Evolutionary conservation across 2,888 invertebrate species (phyloP), one percentile per base, ranked within the genome.

Genomic region (Serrognathus titanus): DNA sequence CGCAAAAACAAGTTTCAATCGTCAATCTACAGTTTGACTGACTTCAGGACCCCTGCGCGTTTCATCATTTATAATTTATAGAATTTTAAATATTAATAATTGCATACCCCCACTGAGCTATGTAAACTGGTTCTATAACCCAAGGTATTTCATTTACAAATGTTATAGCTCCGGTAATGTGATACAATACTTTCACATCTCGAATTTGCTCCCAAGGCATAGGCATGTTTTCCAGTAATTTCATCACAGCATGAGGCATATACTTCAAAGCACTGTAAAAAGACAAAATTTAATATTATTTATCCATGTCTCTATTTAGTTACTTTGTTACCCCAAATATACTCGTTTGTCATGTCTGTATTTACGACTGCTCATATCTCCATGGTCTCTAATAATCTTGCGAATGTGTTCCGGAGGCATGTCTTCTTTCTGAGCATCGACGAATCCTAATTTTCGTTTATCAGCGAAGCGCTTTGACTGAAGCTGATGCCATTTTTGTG

Each of bases 161-260:
- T 6, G 99, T 98, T 60, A 99, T 99, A 10, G 99, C 99, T 48
- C 99, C 99, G 7, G 99, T 99, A 60, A 99, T 98, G 72, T 99
- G 99, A 76, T 99, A 99, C 24, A 99, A 80, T 6, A 96, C 97
- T 79, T 94, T 93, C 0, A 97, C 97, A 77, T 99, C 99, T 60
- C 99, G 83, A 61, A 99, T 99, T 80, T 99, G 99, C 77, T 99
- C 99, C 99, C 99, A 99, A 0, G 99, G 99, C 99, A 99, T 99
- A 0, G 99, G 99, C 99, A 99, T 99, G 77, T 99, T 99, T 77
- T 99, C 99, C 58, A 99, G 78, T 1, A 99, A 84, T 74, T 99
- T 99, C 83, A 99, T 88, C 5, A 99, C 97, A 6, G 99, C 99
- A 81, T 99, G 99, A 1, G 99, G 99, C 98, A 99, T 99, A 74